phyloP scores from a whole-genome alignment of 2,113 vertebrate genomes.

The Hyla sarda region DNA sequence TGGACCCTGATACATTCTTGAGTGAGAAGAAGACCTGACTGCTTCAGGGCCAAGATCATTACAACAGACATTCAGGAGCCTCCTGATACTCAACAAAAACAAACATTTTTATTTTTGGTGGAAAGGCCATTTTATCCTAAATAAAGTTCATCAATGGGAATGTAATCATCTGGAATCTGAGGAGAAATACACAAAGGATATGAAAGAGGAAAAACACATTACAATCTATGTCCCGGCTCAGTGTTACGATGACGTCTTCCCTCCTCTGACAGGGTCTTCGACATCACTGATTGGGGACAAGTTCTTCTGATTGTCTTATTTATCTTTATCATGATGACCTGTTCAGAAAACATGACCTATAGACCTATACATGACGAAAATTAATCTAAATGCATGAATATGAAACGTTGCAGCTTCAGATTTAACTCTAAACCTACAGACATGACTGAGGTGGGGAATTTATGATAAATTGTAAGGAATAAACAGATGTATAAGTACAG shows the following conservation, averaged over 20 bases:
- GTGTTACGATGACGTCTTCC: not conserved
- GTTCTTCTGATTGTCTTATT: not conserved
- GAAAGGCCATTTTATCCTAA: not conserved
- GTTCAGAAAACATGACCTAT: not conserved
- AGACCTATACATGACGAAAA: not conserved
- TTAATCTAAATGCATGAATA: not conserved
- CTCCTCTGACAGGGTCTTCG: not conserved
- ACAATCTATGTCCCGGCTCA: not conserved
- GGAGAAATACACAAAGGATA: not conserved
- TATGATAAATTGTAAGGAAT: not conserved
- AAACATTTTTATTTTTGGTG: not conserved
- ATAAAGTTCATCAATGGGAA: not conserved
- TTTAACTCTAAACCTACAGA: not conserved
- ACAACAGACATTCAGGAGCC: too few relatives aligned
- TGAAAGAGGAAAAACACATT: not conserved
- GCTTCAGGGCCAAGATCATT: too few relatives aligned
- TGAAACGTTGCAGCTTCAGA: not conserved
- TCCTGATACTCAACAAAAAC: too few relatives aligned
- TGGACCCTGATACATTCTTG: too few relatives aligned
- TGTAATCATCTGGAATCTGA: not conserved
- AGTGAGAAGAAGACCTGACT: too few relatives aligned
- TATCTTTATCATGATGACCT: not conserved
- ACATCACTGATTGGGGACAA: not conserved
- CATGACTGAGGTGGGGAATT: not conserved
- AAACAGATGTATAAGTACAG: not conserved